phyloP scores from a whole-genome alignment of 1,140 invertebrate species.

The Caenorhabditis tropicalis region DNA sequence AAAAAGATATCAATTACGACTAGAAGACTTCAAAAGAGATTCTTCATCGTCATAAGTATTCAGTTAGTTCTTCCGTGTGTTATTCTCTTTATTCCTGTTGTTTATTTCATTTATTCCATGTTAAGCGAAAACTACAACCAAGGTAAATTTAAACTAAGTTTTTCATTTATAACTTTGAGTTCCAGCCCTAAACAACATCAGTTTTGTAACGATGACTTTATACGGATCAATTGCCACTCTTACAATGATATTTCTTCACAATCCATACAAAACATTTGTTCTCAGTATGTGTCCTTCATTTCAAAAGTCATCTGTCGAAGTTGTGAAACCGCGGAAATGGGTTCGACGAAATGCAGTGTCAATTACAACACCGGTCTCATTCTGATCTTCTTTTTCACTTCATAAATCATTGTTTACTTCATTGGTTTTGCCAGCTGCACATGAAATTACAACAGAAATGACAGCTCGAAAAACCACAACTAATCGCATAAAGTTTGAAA shows the following conservation, averaged over 20 bases:
- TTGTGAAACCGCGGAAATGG: background rate
- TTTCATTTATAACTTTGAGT: background rate
- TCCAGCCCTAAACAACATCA: background rate
- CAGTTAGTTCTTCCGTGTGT: background rate
- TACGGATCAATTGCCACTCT: background rate
- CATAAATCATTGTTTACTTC: background rate
- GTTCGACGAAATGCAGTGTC: constrained; percentile 10
- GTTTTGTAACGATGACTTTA: background rate
- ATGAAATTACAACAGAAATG: background rate
- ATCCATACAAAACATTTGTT: constrained; percentile 6
- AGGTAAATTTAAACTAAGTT: background rate
- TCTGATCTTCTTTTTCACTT: background rate
- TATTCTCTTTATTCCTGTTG: background rate
- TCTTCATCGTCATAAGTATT: background rate
- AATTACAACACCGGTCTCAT: constrained; percentile 19
- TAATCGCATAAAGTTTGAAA: too few species aligned
- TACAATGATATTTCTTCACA: background rate
- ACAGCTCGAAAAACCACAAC: too few species aligned
- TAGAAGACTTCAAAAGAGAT: background rate
- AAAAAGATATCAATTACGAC: background rate
- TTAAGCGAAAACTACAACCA: background rate
- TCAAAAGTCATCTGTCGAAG: background rate
- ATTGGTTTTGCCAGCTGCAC: background rate
- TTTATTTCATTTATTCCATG: background rate
- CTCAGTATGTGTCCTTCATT: background rate